Evolutionary conservation across 2,888 invertebrate genomes (phyloP).

Genomic region (Sminthurinus aureus): DNA sequence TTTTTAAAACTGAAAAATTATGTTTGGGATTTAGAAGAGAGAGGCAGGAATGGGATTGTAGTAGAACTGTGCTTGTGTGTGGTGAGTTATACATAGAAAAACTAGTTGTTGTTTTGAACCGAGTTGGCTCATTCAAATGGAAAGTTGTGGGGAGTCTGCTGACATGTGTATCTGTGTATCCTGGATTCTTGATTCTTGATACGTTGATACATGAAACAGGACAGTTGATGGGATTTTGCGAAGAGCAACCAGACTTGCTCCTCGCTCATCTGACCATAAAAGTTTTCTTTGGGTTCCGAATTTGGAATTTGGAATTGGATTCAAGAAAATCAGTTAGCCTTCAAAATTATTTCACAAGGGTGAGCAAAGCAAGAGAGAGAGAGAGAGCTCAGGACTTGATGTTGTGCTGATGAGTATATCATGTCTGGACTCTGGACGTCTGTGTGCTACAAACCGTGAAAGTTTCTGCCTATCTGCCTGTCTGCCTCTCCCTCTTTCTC

Average conservation of each 20-base stretch:
- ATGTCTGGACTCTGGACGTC: neutral
- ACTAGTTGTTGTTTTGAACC: too few species aligned
- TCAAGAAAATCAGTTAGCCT: neutral
- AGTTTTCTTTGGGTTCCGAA: neutral
- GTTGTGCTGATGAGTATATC: neutral
- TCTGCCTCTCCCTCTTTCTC: too few species aligned
- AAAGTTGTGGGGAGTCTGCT: neutral
- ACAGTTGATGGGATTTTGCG: too few species aligned
- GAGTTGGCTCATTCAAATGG: too few species aligned
- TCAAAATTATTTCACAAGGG: neutral
- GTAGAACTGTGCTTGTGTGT: too few species aligned
- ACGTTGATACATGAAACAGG: neutral
- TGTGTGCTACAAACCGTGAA: conserved; percentile 20
- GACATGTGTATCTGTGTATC: neutral
- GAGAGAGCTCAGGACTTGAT: neutral
- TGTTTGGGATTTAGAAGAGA: too few species aligned
- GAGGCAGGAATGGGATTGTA: too few species aligned
- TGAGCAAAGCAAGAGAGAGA: neutral
- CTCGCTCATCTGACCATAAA: neutral
- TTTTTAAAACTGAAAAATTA: too few species aligned
- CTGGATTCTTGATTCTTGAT: neutral
- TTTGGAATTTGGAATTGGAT: neutral
- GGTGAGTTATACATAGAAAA: too few species aligned
- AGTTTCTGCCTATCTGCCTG: neutral
- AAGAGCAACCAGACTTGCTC: too few species aligned